These are phyloP conservation scores for Leptonema lineaticorne DNA, from an alignment of 1,140 invertebrate species.

Conservation along the genomic window DNA sequence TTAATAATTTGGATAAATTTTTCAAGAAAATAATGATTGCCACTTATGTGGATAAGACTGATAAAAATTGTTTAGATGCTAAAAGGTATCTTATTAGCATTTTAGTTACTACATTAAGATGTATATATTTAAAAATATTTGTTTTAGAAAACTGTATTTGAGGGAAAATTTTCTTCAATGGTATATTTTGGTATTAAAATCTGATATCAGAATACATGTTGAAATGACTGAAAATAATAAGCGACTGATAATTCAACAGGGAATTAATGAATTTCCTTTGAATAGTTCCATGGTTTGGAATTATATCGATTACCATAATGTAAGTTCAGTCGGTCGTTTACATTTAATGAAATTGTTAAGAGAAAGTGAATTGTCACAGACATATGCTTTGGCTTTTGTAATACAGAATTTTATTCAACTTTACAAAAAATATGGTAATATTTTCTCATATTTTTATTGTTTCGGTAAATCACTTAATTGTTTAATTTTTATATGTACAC, in stretches of 20 bases:
- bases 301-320: background rate
- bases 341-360: conserved; percentile 23
- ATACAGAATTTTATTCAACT: conserved; percentile 33
- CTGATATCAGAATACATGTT: background rate
- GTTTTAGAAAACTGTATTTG: conserved; percentile 29
- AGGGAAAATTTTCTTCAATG: conserved; percentile 34
- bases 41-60: conserved; percentile 29
- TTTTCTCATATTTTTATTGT: background rate
- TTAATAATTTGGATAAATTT: conserved; percentile 17
- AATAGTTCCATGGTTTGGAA: conserved; percentile 20
- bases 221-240: background rate
- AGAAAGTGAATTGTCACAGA: conserved; percentile 19
- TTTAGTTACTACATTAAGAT: background rate
- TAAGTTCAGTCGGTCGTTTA: conserved; percentile 14
- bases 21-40: conserved; percentile 34
- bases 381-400: conserved; percentile 25
- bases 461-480: background rate
- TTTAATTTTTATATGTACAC: background rate
- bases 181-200: background rate
- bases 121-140: background rate
- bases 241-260: background rate
- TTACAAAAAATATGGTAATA: conserved; percentile 35
- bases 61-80: conserved; percentile 26
- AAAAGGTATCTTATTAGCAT: too few species aligned
- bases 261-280: conserved; percentile 31